Evolutionary conservation across 2,888 invertebrate genomes (phyloP), one percentile per base, ranked within the genome.

Genomic region (Amaurobius ferox): DNA sequence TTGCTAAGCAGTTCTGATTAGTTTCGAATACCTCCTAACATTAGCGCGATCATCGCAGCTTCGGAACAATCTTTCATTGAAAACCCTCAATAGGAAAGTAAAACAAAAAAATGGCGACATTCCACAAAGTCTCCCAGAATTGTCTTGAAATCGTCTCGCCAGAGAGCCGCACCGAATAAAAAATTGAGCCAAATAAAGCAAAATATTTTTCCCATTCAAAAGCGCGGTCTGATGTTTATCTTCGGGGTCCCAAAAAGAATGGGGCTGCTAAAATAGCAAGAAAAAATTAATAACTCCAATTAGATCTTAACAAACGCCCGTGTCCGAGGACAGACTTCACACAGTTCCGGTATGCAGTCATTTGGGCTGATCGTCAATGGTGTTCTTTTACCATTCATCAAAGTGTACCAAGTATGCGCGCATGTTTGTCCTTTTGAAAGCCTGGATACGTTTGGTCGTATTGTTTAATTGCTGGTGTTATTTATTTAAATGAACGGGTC

Each of bases 201-300:
- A 61, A 62, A 62, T 29, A 26, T 26, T 26, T 44, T 44, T 16
- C 44, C 28, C 28, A 62, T 62, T 62, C 28, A 62, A 62, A 62
- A 62, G 62, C 62, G 11, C 28, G 29, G 9, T 29, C 13, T 29
- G 62, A 62, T 62, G n/a, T 26, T 29, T 62, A 62, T 62, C 62
- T 62, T 9, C 11, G 29, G 29, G 44, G 2, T 16, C 16, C 44
- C 16, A 16, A 62, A 62, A 26, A 29, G 62, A 29, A 26, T 62
- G 29, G 29, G 62, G 16, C 19, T 26, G 68, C 28, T 11, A 30
- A 67, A 67, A 67, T 29, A 67, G 29, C 32, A 48, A 64, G 67
- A 68, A 68, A 55, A 81, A 81, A 81, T 81, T 81, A 81, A 81
- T 81, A 81, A 81, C 80, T 74, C 80, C 80, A 81, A 81, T 81